Conservation (phyloP, 2,888 invertebrate genomes). For the Pseudanteris insignis region DNA sequence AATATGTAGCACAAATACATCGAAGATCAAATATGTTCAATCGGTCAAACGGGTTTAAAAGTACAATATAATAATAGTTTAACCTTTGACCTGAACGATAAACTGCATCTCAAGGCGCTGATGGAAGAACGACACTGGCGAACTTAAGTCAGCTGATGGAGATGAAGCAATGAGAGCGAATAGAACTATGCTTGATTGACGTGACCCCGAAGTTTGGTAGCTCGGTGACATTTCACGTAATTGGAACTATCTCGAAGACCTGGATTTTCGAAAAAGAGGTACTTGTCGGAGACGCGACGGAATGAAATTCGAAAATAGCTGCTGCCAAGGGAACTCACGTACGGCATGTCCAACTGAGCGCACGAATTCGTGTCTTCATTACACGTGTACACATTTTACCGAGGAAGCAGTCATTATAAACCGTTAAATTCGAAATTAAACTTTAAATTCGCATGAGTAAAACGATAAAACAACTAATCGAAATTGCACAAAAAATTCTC, state of each 20-base stretch:
- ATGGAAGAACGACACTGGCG: too few relatives aligned
- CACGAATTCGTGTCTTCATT: slow-evolving; percentile 37
- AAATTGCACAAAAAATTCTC: not conserved
- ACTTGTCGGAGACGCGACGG: slow-evolving; percentile 40
- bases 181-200: slow-evolving; percentile 51
- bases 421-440: slow-evolving; percentile 25
- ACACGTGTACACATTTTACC: slow-evolving; percentile 30
- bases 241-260: slow-evolving; percentile 52
- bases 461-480: not conserved
- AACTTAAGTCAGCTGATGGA: slow-evolving; percentile 40
- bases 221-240: slow-evolving; percentile 53
- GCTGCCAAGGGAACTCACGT: slow-evolving; percentile 45
- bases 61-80: too few relatives aligned
- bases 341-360: slow-evolving; percentile 44
- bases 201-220: slow-evolving; percentile 52
- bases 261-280: slow-evolving; percentile 49
- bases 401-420: slow-evolving; percentile 34
- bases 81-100: too few relatives aligned
- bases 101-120: too few relatives aligned
- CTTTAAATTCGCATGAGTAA: slow-evolving; percentile 52
- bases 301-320: slow-evolving; percentile 48
- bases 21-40: too few relatives aligned
- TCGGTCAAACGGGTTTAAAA: too few relatives aligned
- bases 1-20: too few relatives aligned
- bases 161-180: slow-evolving; percentile 43